Evolutionary conservation across 1,140 invertebrate genomes (phyloP), one percentile per base, ranked within the genome.

Genomic region (Magallana angulata): DNA sequence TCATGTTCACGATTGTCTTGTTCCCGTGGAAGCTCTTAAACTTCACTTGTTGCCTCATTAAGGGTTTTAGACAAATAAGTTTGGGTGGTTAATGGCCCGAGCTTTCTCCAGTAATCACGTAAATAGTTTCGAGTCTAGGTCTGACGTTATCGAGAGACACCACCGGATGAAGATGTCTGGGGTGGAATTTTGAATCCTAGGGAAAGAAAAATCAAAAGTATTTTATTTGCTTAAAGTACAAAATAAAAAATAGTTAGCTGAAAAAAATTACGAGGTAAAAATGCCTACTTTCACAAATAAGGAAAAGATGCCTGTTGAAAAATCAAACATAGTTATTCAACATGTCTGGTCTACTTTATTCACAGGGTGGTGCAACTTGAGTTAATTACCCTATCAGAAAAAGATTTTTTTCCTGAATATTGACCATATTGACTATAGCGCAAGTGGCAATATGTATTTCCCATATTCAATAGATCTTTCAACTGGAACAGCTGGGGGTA

Each of bases 1-100:
- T 76, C 18, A 76, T 76, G 68, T 76, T 76, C 68, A 76, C 68
- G 68, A 76, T 76, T 76, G 68, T 76, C 68, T 24, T 76, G 18
- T 76, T 30, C 68, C 68, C 36, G 11, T 12, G 24, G 24, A 76
- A 76, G 68, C 68, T 76, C 24, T 76, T 76, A 76, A 64, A 76
- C 24, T 76, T 76, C 36, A 24, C 68, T 76, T 76, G 68, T 76
- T 76, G 68, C 68, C 24, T 76, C 68, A 76, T 76, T 76, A 30
- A 76, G 24, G 68, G 68, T 76, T 76, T 76, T 30, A 76, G 24
- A 76, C 68, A 76, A 76, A 76, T 76, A 76, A 30, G 68, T 36
- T 76, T 76, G 68, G 68, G 68, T 76, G 68, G 68, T 30, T 76
- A 76, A 76, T 76, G 18, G 68, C 36, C 36, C 36, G 24, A 30